A percentile compares a stretch with the other conserved stretches of the same genome.
Conservation (phyloP, 37 sponge, comb jelly and placozoan genomes). For the Crambe crambe region DNA sequence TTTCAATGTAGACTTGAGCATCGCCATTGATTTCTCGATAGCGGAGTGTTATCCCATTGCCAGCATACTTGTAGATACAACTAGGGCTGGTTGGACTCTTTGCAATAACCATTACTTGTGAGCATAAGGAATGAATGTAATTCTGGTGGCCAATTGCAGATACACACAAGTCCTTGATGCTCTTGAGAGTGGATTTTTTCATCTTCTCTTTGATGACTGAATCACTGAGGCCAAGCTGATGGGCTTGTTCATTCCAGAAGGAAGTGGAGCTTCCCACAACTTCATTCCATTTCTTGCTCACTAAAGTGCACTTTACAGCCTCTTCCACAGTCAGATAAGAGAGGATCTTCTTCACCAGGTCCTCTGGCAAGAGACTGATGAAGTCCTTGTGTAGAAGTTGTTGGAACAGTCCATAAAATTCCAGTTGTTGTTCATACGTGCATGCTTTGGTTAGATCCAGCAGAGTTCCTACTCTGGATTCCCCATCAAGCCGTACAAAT, state of each 20-base stretch:
- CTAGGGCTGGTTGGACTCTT: background rate
- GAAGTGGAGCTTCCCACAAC: conserved; percentile 13
- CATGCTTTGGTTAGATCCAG: conserved; percentile 27
- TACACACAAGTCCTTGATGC: conserved; percentile 17
- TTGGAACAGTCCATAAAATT: conserved; percentile 16
- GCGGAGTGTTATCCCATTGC: conserved; percentile 29
- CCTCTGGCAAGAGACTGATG: conserved; percentile 22
- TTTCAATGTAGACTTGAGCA: conserved; percentile 38
- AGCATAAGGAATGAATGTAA: background rate
- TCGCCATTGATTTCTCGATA: conserved; percentile 22
- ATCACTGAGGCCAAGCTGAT: conserved; percentile 15
- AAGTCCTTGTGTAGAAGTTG: conserved; percentile 46
- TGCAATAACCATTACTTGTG: background rate
- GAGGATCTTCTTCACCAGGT: conserved; percentile 15
- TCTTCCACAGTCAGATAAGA: conserved; percentile 35
- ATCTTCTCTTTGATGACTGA: background rate
- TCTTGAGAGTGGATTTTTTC: background rate
- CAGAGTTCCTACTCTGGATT: background rate
- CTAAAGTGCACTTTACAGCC: conserved; percentile 18
- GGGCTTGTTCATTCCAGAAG: conserved; percentile 32
- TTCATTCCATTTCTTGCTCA: conserved; percentile 53
- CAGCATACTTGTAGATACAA: conserved; percentile 37
- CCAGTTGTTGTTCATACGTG: conserved; percentile 49
- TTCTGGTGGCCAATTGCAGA: conserved; percentile 27
- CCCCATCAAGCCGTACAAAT: conserved; percentile 12